These are phyloP conservation scores for Achroia grisella DNA, from an alignment of 1,140 invertebrate species.

Conservation along the genomic window DNA sequence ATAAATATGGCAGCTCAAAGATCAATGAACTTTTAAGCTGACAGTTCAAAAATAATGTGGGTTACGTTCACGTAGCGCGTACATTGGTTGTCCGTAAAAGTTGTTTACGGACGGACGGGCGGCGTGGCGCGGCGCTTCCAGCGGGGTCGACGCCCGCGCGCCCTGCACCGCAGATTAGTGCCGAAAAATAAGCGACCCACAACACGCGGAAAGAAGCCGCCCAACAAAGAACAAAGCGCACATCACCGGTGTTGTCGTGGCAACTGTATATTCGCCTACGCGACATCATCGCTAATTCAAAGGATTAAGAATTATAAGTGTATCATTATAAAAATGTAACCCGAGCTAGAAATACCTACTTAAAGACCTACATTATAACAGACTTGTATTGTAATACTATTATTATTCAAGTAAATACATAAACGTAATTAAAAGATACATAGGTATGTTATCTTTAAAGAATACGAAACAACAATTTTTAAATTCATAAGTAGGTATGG, in stretches of 20 bases:
- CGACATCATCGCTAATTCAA: not conserved
- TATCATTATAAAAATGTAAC: not conserved
- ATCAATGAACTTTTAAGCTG: constrained; percentile 64
- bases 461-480: no score
- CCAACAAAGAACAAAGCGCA: constrained; percentile 57
- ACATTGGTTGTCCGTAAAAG: constrained; percentile 66
- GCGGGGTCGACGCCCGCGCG: constrained; percentile 53
- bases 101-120: constrained; percentile 40
- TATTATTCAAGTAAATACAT: no score
- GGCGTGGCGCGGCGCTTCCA: constrained; percentile 45
- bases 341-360: no score
- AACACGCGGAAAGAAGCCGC: constrained; percentile 56
- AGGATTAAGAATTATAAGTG: not conserved
- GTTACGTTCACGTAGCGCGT: constrained; percentile 69
- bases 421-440: no score
- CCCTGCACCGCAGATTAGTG: constrained; percentile 49
- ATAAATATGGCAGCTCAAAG: constrained; percentile 52
- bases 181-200: constrained; percentile 68
- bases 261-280: constrained; percentile 3
- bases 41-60: constrained; percentile 72
- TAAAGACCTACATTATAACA: no score
- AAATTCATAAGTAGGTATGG: no score
- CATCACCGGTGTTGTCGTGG: constrained; percentile 2
- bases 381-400: no score
- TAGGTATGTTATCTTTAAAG: no score